Conservation (phyloP, 2,113 vertebrate species). For the Gorsachius goisagi region DNA sequence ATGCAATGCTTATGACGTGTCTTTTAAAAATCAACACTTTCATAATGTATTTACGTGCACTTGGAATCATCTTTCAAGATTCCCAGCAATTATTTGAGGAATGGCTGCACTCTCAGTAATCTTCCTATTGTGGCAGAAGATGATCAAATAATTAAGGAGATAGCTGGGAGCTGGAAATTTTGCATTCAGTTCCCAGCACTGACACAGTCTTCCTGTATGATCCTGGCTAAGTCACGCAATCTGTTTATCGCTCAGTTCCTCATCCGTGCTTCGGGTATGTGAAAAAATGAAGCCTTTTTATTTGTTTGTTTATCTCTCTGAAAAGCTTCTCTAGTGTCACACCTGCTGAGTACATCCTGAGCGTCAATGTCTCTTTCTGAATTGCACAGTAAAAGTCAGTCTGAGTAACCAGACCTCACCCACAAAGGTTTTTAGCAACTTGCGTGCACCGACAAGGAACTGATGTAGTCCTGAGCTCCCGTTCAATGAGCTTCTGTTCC, state of each 20-base stretch:
- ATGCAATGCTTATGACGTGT: background rate
- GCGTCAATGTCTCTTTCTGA: background rate
- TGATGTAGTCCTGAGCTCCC: background rate
- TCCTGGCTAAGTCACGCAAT: background rate
- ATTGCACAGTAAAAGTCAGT: background rate
- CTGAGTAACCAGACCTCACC: background rate
- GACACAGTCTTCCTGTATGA: slow-evolving; percentile 8
- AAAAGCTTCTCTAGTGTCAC: background rate
- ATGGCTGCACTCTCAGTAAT: background rate
- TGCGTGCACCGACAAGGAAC: background rate
- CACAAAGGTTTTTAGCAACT: background rate
- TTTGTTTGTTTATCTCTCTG: background rate
- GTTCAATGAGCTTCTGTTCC: background rate
- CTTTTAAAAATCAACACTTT: background rate
- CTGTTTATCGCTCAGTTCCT: slow-evolving; percentile 17
- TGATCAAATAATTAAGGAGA: background rate
- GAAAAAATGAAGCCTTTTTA: background rate
- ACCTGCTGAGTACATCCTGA: background rate
- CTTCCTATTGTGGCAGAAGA: background rate
- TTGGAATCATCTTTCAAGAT: background rate
- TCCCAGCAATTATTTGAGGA: background rate
- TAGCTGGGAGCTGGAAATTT: background rate
- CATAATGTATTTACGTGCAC: background rate
- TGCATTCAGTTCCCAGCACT: slow-evolving; percentile 9
- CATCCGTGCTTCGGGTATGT: background rate